Evolutionary conservation across 2,888 invertebrate species (phyloP).

Genomic region (Mimas tiliae): DNA sequence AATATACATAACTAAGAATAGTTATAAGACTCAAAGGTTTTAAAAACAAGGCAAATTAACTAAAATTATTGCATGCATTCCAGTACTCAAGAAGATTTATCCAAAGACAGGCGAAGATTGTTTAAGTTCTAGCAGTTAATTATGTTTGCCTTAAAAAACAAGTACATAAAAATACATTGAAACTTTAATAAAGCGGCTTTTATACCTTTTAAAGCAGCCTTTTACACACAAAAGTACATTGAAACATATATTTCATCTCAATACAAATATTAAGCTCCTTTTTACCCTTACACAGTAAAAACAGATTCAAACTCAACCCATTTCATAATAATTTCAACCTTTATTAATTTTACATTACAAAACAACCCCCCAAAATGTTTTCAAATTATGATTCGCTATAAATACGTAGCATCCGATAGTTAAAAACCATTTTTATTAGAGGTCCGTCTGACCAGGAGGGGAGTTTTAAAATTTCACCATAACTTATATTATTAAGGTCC

Average conservation of each 20-base stretch:
- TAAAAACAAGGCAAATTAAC: no score
- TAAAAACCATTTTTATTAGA: constrained; percentile 47
- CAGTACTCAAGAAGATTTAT: no score
- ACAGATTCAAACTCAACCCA: background rate
- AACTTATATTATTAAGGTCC: constrained; percentile 63
- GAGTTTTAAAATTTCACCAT: constrained; percentile 69
- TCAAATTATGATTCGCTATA: constrained; percentile 23
- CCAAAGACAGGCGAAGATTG: no score
- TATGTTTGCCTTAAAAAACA: no score
- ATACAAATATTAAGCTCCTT: background rate
- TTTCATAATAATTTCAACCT: constrained; percentile 31
- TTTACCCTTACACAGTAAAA: background rate
- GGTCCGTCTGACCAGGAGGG: constrained; percentile 45
- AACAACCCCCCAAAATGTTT: constrained; percentile 9
- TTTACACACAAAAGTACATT: no score
- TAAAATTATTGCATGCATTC: no score
- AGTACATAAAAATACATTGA: no score
- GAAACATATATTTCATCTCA: background rate
- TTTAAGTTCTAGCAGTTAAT: no score
- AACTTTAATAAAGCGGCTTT: no score
- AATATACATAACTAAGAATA: background rate
- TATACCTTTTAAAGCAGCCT: no score
- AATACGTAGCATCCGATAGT: constrained; percentile 19
- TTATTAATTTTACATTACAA: constrained; percentile 23
- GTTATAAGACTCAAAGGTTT: background rate